Conservation (phyloP, 2,888 invertebrate genomes). For the Glyphotaelius pellucidus region DNA sequence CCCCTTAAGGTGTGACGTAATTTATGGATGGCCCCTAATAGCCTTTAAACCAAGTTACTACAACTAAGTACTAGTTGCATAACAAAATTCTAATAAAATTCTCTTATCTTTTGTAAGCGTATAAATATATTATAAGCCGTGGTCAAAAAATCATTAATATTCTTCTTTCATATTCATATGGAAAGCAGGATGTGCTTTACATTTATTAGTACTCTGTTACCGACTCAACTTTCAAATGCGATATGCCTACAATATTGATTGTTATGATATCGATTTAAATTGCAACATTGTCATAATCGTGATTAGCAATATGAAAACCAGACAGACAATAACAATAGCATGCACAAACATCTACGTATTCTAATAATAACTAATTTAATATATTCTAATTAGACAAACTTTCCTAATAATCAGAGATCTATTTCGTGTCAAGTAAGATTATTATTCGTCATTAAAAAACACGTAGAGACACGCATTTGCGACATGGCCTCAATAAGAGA, state of each 20-base stretch:
- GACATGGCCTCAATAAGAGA: not conserved
- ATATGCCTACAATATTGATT: not conserved
- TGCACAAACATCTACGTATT: not conserved
- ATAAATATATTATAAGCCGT: not conserved
- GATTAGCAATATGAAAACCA: not conserved
- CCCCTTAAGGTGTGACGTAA: no score
- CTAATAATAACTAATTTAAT: no score
- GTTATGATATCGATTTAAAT: not conserved
- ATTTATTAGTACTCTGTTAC: not conserved
- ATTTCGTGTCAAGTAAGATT: not conserved
- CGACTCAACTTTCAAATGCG: not conserved
- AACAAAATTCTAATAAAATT: not conserved
- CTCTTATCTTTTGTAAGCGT: not conserved
- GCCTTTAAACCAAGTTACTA: not conserved
- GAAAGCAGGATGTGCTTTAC: not conserved
- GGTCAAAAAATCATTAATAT: not conserved
- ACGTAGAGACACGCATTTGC: not conserved
- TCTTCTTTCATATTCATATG: not conserved
- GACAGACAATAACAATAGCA: not conserved
- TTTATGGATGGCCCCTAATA: no score
- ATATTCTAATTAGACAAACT: not conserved
- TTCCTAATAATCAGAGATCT: not conserved
- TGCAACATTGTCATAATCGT: not conserved
- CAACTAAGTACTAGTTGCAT: not conserved
- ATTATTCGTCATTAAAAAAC: not conserved